Base-by-base conservation (phyloP, 2,797 vertebrate genomes). In the Pachyuromys duprasi region DNA sequence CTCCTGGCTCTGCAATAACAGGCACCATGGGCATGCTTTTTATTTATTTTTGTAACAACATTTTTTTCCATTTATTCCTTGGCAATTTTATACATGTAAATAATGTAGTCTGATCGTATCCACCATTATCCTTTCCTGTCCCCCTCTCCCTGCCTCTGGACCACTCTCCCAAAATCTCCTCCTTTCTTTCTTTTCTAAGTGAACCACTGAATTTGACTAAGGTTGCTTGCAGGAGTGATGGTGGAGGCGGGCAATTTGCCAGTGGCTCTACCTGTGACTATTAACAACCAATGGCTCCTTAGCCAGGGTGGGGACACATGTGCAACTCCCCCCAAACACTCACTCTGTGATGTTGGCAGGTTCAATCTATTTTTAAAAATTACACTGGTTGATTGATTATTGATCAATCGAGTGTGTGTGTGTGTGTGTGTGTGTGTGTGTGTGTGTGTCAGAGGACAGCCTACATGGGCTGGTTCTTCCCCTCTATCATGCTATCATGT, bases 351-450 rank as follows among this genome's bases (percentile, higher is more conserved):
- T 45, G 39, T 65, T 67, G 62, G 31, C 39, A 83, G 39, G 9
- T 63, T 84, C 39, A 13, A 84, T 67, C 18, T 84, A 67, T 13
- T 63, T 84, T 67, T 31, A 7, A 14, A 67, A 83, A 49, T 8
- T 14, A 67, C 3, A 84, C 69, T 84, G 11, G 33, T 13, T 45
- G 15, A 65, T 49, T 67, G 57, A 80, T 13, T 22, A 20, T 49
- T 2, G 49, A 80, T n/a, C 0, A 7, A 60, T 6, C n/a, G 9
- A 60, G 0, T n/a, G 4, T 18, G 15, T 4, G 11, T 14, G 39
- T 5, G 13, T 18, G 42, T 3, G 22, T 14, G 72, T 17, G 42
- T n/a, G 33, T 45, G 78, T 60, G 20, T 36, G 20, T n/a, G 22
- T 36, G 53, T 24, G n/a, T 28, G 22, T 39, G n/a, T 67, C 28